Evolutionary conservation across 2,888 invertebrate genomes (phyloP), one percentile per base, ranked within the genome.

Genomic region (Enchytraeus crypticus): DNA sequence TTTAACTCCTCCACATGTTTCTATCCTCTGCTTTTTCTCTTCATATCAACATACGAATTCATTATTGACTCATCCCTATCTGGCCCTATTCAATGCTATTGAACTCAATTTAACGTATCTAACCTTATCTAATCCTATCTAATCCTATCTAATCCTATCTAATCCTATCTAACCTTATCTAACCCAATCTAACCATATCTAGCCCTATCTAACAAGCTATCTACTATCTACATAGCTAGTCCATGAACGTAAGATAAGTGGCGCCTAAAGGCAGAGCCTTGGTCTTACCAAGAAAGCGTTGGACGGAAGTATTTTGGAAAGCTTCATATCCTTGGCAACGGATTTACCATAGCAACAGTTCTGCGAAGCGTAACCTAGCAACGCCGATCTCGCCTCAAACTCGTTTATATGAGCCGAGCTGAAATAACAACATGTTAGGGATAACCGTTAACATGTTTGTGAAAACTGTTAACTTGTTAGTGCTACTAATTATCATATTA

Each of bases 291-390:
- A 59, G 51, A 69, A 65, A 21, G 68, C 66, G 49, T 62, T 66
- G 60, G 63, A 61, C 18, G 65, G 62, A 21, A 57, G 53, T 23
- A 69, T 59, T 51, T 64, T 65, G 49, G 27, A 21, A 27, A 67
- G 58, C 23, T 46, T 46, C 65, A 68, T 65, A 34, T 66, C 60
- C 30, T 60, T 57, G 23, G 65, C 66, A 23, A 65, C 64, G 14
- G 46, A 54, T 47, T 69, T 68, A 14, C 66, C 68, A 55, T 67
- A 69, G 51, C 69, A 69, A 47, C 68, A 69, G 27, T 63, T 61
- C 26, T 63, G 51, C 11, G 60, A 51, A 26, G 64, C 65, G 43
- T 57, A 60, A 34, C 59, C 55, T 26, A 64, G 27, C 29, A 69
- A 53, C 5, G 66, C 68, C 33, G 61, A 57, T 34, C 62, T 54